Conservation (phyloP, 2,888 invertebrate genomes). For the Aradus depressus region DNA sequence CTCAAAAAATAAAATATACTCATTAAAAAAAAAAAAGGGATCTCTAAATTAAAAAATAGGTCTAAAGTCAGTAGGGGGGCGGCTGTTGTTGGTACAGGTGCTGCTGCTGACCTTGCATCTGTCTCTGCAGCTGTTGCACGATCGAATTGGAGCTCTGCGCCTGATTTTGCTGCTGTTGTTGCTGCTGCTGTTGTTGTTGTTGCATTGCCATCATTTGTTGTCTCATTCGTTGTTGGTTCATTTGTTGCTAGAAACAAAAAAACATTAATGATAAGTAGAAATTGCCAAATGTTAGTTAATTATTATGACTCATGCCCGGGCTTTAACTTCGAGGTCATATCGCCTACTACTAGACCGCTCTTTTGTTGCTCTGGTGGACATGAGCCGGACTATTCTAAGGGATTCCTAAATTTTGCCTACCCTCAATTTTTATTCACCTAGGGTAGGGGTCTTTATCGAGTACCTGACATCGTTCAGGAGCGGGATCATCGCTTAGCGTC, state of each 20-base stretch:
- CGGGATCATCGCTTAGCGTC: no score
- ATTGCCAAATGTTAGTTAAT: constrained; percentile 28
- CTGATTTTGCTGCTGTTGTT: constrained; percentile 41
- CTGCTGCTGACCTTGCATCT: constrained; percentile 38
- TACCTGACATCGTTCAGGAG: no score
- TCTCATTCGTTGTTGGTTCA: constrained; percentile 43
- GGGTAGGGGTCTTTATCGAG: no score
- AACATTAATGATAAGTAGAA: constrained; percentile 26
- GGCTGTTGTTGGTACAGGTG: constrained; percentile 30
- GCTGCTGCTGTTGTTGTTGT: constrained; percentile 51
- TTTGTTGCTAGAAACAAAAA: constrained; percentile 35
- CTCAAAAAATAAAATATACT: no score
- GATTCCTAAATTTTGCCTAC: background rate
- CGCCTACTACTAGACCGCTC: no score
- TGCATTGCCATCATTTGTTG: constrained; percentile 60
- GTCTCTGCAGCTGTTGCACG: constrained; percentile 54
- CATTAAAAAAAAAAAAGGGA: no score
- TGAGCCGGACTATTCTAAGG: background rate
- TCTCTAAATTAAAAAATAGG: no score
- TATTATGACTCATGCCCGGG: no score
- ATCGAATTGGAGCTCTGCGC: constrained; percentile 47
- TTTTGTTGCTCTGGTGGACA: background rate
- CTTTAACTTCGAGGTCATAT: no score
- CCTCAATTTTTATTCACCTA: background rate
- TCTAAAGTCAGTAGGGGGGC: constrained; percentile 30